Percentiles rank a stretch among this genome's conserved stretches.
phyloP scores from a whole-genome alignment of 1,140 invertebrate species.

The Drosophila lacteicornis region DNA sequence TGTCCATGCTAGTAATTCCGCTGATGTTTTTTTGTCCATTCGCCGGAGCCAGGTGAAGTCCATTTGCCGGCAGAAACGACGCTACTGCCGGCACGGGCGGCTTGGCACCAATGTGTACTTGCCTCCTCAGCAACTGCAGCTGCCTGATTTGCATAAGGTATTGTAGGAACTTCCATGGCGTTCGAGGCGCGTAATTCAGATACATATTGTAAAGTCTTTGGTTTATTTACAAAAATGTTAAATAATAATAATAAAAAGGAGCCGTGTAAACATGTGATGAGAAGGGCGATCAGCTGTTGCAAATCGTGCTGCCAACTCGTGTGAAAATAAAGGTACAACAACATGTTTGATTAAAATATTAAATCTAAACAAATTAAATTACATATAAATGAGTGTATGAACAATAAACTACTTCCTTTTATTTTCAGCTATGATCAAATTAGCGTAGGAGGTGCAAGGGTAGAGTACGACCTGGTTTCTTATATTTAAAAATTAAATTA shows the following conservation, averaged over 20 bases:
- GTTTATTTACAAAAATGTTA: conserved; percentile 64
- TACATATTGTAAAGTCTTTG: conserved; percentile 42
- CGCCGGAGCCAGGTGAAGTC: background rate
- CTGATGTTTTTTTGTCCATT: background rate
- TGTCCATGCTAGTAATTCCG: background rate
- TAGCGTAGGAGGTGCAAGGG: too few species aligned
- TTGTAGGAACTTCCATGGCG: conserved; percentile 55
- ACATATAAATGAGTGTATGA: too few species aligned
- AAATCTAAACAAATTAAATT: too few species aligned
- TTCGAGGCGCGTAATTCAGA: conserved; percentile 41
- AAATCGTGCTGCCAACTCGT: background rate
- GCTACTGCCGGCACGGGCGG: conserved; percentile 22
- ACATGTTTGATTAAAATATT: too few species aligned
- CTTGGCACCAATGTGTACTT: conserved; percentile 39
- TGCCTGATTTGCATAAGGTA: conserved; percentile 57
- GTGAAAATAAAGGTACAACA: background rate
- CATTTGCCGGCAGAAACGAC: background rate
- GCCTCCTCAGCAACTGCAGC: conserved; percentile 38
- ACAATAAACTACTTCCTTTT: too few species aligned
- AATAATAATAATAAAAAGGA: conserved; percentile 61
- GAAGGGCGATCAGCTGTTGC: conserved; percentile 35
- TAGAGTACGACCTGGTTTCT: too few species aligned
- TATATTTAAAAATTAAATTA: too few species aligned
- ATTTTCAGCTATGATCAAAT: too few species aligned
- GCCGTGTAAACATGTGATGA: conserved; percentile 32